These are phyloP conservation scores for Uropsilus gracilis DNA, from an alignment of 2,113 vertebrate genomes.

Conservation along the genomic window DNA sequence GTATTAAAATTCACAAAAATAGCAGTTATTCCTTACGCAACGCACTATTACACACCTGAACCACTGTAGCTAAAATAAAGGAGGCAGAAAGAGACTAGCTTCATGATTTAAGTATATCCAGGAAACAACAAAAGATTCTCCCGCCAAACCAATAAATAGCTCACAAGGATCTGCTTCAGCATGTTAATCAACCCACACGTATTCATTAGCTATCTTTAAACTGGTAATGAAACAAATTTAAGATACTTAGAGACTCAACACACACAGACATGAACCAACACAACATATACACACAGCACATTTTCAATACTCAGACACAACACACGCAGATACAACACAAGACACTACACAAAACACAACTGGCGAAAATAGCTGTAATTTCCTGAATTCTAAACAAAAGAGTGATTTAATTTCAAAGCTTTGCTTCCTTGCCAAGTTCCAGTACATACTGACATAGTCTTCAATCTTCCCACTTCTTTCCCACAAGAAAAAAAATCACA, in stretches of 20 bases:
- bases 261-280: too few species aligned
- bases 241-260: too few species aligned
- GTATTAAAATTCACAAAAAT: not conserved
- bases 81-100: not conserved
- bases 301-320: too few species aligned
- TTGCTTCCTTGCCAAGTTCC: not conserved
- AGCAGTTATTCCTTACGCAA: not conserved
- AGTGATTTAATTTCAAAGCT: not conserved
- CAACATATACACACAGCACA: not conserved
- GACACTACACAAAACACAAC: not conserved
- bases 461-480: slow-evolving; percentile 32
- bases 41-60: not conserved
- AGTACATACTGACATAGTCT: not conserved
- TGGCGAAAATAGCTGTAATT: not conserved
- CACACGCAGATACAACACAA: not conserved
- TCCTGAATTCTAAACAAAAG: slow-evolving; percentile 34
- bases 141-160: not conserved
- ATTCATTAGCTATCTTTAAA: not conserved
- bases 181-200: not conserved
- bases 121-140: slow-evolving; percentile 45
- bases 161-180: not conserved
- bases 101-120: not conserved
- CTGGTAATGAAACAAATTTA: not conserved
- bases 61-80: not conserved
- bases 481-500: not conserved